A percentile compares a stretch with the other conserved stretches of the same genome.
Evolutionary conservation across 2,888 invertebrate species (phyloP).

Genomic region (Dermolepida albohirtum): DNA sequence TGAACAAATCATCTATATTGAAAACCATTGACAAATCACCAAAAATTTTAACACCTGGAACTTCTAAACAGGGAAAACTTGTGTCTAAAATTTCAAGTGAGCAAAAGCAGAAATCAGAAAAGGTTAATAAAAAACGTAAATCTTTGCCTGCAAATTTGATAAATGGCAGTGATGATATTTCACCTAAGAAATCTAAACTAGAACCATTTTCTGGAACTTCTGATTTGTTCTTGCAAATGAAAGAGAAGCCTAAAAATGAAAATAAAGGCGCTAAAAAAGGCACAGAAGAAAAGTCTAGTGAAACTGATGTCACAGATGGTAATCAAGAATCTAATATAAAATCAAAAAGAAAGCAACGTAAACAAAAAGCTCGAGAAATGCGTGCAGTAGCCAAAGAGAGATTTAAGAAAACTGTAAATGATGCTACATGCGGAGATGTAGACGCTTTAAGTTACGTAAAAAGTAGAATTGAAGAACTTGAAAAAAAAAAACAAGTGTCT

Average conservation of each 20-base stretch:
- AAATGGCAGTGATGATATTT: conserved; percentile 15
- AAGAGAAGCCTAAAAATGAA: conserved; percentile 2
- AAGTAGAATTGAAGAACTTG: conserved; percentile 23
- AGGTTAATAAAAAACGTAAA: conserved; percentile 32
- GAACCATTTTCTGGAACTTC: conserved; percentile 27
- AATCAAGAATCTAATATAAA: not conserved
- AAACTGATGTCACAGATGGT: not conserved
- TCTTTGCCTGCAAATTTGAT: conserved; percentile 22
- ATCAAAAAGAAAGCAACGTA: conserved; percentile 26
- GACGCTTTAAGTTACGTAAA: conserved; percentile 11
- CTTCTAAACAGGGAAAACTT: conserved; percentile 15
- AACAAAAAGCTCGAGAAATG: conserved; percentile 8
- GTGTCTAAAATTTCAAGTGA: conserved; percentile 20
- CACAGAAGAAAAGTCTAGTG: not conserved
- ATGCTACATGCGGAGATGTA: conserved; percentile 28
- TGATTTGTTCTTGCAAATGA: conserved; percentile 11
- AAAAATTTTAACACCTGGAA: not conserved
- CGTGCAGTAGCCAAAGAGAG: conserved; percentile 13
- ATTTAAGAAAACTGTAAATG: conserved; percentile 19
- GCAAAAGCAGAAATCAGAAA: conserved; percentile 16
- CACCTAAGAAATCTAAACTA: conserved; percentile 34
- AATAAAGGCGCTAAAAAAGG: conserved; percentile 1
- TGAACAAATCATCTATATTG: conserved; percentile 9
- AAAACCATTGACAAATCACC: not conserved
- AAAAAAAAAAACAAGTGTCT: conserved; percentile 2